Evolutionary conservation across 2,888 invertebrate species (phyloP).

Genomic region (Melieria picta): DNA sequence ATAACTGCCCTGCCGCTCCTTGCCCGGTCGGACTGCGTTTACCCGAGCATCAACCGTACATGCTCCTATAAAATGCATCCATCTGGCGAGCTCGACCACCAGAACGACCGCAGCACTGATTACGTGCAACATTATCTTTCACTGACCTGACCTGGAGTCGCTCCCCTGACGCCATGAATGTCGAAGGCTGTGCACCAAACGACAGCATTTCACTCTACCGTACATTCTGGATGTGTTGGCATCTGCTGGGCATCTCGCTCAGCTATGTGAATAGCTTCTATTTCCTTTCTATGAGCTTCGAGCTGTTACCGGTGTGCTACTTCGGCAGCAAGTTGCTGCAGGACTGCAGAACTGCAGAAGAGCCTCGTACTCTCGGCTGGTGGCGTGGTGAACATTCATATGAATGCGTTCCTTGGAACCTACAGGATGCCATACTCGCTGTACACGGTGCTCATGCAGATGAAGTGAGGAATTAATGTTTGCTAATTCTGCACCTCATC

Average conservation of each 20-base stretch:
- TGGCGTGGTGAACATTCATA: slow-evolving; percentile 40
- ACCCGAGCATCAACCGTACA: no score
- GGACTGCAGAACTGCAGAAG: slow-evolving; percentile 36
- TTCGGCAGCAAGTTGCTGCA: slow-evolving; percentile 41
- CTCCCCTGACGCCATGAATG: no score
- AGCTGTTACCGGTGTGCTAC: slow-evolving; percentile 42
- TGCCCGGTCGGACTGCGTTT: no score
- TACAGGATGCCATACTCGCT: slow-evolving; percentile 43
- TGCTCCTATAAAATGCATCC: no score
- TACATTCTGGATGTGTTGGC: slow-evolving; percentile 39
- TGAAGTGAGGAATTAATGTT: slow-evolving; percentile 22
- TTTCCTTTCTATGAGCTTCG: slow-evolving; percentile 34
- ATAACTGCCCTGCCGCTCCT: no score
- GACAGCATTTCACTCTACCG: slow-evolving; percentile 37
- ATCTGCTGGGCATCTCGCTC: slow-evolving; percentile 29
- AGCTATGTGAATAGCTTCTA: slow-evolving; percentile 31
- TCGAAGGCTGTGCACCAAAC: not conserved
- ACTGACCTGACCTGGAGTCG: no score
- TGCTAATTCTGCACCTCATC: no score
- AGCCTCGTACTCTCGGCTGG: slow-evolving; percentile 37
- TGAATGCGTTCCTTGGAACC: slow-evolving; percentile 42
- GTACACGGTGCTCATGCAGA: slow-evolving; percentile 39
- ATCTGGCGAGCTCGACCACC: no score
- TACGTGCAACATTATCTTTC: no score
- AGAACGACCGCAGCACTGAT: no score